Conservation (phyloP, 2,888 invertebrate genomes). For the Agriopis leucophaearia region DNA sequence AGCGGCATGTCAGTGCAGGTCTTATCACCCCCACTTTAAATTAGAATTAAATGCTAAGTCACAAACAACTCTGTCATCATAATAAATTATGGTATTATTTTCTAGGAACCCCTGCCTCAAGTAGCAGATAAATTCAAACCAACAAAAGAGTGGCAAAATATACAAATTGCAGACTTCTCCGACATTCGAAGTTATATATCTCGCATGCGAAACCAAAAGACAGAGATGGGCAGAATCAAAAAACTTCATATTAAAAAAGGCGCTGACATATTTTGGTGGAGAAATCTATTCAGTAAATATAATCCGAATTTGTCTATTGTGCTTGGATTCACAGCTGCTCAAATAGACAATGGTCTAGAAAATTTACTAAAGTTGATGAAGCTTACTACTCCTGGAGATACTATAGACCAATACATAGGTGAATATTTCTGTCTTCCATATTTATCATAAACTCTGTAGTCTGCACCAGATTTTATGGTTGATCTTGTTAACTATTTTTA, state of each 20-base stretch:
- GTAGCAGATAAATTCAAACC: conserved; percentile 71
- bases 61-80: too few species aligned
- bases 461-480: background rate
- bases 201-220: conserved; percentile 59
- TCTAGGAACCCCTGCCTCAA: conserved; percentile 61
- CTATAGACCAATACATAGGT: conserved; percentile 75
- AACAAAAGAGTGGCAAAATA: conserved; percentile 89
- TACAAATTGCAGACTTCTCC: conserved; percentile 89
- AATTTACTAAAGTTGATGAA: conserved; percentile 61
- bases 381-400: conserved; percentile 63
- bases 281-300: conserved; percentile 60
- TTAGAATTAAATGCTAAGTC: too few species aligned
- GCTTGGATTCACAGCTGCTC: conserved; percentile 62
- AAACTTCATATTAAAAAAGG: conserved; percentile 53
- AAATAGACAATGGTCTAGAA: conserved; percentile 67
- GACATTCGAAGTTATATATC: conserved; percentile 85
- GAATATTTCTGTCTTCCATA: conserved; percentile 28
- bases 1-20: too few species aligned
- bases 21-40: too few species aligned
- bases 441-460: background rate
- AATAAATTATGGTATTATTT: conserved; percentile 26
- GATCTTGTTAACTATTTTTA: background rate
- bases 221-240: conserved; percentile 56
- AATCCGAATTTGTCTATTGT: conserved; percentile 73
- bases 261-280: conserved; percentile 57